phyloP scores from a whole-genome alignment of 2,113 vertebrate genomes.

The Poeciliopsis occidentalis region DNA sequence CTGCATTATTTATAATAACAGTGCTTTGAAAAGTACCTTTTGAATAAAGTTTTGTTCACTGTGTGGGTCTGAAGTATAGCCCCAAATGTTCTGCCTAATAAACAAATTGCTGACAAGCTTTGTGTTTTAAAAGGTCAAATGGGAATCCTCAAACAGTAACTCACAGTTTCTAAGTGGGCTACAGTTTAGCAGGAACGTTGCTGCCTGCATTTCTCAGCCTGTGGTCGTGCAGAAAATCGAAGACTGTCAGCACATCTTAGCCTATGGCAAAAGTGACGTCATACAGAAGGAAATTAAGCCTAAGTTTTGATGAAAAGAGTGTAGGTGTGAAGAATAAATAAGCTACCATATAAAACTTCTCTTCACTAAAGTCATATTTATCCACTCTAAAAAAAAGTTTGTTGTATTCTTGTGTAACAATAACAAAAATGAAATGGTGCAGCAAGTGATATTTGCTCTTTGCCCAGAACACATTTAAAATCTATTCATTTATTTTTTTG shows the following conservation, averaged over 20 bases:
- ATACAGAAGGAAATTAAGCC: constrained; percentile 56
- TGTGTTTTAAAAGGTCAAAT: constrained; percentile 39
- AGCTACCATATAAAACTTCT: too few relatives aligned
- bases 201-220: too few relatives aligned
- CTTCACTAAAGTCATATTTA: too few relatives aligned
- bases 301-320: constrained; percentile 34
- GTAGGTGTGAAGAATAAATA: too few relatives aligned
- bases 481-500: too few relatives aligned
- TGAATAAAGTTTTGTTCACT: not conserved
- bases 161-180: constrained; percentile 7
- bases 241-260: constrained; percentile 41
- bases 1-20: too few relatives aligned
- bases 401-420: too few relatives aligned
- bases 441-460: too few relatives aligned
- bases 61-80: constrained; percentile 13
- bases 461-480: too few relatives aligned
- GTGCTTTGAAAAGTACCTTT: not conserved
- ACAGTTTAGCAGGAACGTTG: not conserved
- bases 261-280: constrained; percentile 58
- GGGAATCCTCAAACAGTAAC: constrained; percentile 33
- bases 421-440: too few relatives aligned
- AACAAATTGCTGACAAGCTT: constrained; percentile 49
- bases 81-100: constrained; percentile 28
- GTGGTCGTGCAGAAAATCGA: constrained; percentile 9
- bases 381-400: too few relatives aligned